Conservation (phyloP, 2,797 vertebrate species). For the Scyliorhinus canicula region DNA sequence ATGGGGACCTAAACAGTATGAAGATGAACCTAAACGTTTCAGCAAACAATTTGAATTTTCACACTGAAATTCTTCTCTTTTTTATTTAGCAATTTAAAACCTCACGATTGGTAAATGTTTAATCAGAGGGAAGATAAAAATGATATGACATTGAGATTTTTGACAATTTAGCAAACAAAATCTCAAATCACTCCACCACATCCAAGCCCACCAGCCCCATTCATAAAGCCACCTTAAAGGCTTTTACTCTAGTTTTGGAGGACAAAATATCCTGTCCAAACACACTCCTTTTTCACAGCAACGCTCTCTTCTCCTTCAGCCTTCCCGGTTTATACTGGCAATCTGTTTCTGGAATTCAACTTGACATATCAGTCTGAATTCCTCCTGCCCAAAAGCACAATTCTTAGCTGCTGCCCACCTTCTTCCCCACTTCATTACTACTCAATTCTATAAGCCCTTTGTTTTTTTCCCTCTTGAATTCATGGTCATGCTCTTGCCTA, state of each 20-base stretch:
- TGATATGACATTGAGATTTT: neutral
- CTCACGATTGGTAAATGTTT: neutral
- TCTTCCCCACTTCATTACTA: no score
- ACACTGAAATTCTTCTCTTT: neutral
- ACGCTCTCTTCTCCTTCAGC: neutral
- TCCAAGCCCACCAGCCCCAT: neutral
- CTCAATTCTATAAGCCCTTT: no score
- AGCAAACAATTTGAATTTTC: neutral
- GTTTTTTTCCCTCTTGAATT: no score
- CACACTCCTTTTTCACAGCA: neutral
- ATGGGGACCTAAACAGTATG: neutral
- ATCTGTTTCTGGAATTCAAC: neutral
- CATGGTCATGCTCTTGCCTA: no score
- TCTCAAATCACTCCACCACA: neutral
- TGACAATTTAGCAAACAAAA: neutral
- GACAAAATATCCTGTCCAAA: neutral
- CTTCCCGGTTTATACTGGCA: neutral
- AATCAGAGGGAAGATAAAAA: neutral
- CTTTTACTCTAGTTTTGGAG: neutral
- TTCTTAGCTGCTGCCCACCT: neutral
- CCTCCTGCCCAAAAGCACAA: neutral
- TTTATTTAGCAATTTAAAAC: neutral
- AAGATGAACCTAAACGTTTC: neutral
- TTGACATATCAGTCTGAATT: no score
- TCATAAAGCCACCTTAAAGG: neutral